Base-by-base conservation (phyloP, 2,113 vertebrate species). In the Labeo rohita region DNA sequence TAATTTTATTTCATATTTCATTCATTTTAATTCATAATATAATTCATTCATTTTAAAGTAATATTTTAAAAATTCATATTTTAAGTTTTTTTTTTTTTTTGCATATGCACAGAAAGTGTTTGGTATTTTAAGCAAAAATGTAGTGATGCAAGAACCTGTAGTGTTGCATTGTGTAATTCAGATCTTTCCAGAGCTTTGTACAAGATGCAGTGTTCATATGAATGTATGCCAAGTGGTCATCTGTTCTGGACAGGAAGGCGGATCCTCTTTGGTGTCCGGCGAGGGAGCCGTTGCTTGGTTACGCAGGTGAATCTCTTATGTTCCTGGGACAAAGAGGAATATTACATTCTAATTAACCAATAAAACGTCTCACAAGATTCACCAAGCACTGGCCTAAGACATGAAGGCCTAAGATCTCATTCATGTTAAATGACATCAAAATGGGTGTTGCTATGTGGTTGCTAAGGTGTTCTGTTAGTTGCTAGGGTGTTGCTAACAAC, bases 231-330 rank as follows among this genome's bases (percentile, higher is more conserved):
- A 86, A 82, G 61, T 88, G 85, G 90, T 91, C 86, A 87, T 77
- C 80, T 18, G 8, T 68, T 47, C 75, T 49, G 9, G n/a, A 78
- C 23, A 83, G 87, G 79, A 72, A 87, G 80, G 52, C 8, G 8
- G 6, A 43, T 34, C 2, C 50, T 63, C 43, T 73, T 83, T 89
- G 87, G 80, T 89, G 85, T 87, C 86, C 89, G 85, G 87, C 56
- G 68, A 80, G 21, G 45, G 18, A 77, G 28, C 39, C 34, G 91
- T 93, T 94, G 92, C 91, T 82, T 91, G 84, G 92, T 90, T 91
- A 92, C 90, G 80, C 86, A 90, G 83, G 83, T 84, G 73, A 87
- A 91, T 65, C 87, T 85, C 79, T 86, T 28, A 80, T 78, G 45
- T 45, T 85, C 66, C 82, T 28, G 49, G 66, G 15, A 72, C 73